Conservation (phyloP, 1,140 invertebrate species). For the Daktulosphaira vitifoliae region DNA sequence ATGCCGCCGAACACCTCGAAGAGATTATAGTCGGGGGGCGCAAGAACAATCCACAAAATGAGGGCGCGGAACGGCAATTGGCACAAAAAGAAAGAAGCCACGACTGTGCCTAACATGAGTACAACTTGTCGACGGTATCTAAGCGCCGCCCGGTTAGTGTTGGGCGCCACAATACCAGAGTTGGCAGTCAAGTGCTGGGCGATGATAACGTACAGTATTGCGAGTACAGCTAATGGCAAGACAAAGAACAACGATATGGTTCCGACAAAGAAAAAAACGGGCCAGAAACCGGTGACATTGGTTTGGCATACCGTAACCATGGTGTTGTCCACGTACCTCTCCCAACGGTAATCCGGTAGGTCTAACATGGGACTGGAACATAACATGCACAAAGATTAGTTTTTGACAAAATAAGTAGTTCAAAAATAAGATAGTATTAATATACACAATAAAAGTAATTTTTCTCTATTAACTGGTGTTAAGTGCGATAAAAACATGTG, state of each 20-base stretch:
- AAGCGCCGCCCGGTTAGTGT: slow-evolving; percentile 37
- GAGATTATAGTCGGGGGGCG: slow-evolving; percentile 47
- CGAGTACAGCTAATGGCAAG: slow-evolving; percentile 62
- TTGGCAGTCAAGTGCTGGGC: slow-evolving; percentile 61
- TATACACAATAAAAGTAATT: background rate
- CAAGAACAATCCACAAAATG: slow-evolving; percentile 68
- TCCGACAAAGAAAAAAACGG: slow-evolving; percentile 61
- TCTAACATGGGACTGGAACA: slow-evolving; percentile 53
- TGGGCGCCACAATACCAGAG: slow-evolving; percentile 51
- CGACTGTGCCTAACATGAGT: slow-evolving; percentile 73
- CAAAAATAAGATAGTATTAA: background rate
- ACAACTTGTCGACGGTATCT: slow-evolving; percentile 51
- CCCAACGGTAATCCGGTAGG: slow-evolving; percentile 53
- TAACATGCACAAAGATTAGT: background rate
- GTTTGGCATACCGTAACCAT: slow-evolving; percentile 53
- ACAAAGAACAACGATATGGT: slow-evolving; percentile 66
- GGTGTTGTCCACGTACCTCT: slow-evolving; percentile 47
- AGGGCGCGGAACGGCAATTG: slow-evolving; percentile 74
- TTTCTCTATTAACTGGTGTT: too few species aligned
- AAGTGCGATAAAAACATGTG: background rate
- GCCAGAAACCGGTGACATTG: slow-evolving; percentile 55
- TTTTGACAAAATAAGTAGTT: background rate
- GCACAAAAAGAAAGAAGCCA: slow-evolving; percentile 77
- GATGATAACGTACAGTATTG: slow-evolving; percentile 67
- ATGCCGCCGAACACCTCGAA: slow-evolving; percentile 55